A percentile compares a stretch with the other conserved stretches of the same genome.
These are phyloP conservation scores for Drosophila niveifrons DNA, from an alignment of 2,888 invertebrate genomes.

Conservation along the genomic window DNA sequence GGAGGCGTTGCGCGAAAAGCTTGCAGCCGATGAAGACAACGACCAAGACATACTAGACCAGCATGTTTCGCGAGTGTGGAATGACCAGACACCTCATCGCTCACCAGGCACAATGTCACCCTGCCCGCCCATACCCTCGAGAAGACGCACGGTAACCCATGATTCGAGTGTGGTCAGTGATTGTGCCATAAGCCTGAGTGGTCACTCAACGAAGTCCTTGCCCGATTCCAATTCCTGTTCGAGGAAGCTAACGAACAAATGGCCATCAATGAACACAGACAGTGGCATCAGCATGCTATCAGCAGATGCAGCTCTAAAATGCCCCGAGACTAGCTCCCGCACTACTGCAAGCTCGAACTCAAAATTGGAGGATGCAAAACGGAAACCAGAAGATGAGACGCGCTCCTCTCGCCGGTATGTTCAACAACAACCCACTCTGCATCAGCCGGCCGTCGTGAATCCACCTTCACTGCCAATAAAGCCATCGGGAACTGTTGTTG, in stretches of 20 bases:
- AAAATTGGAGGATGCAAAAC: conserved; percentile 91
- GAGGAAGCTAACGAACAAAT: conserved; percentile 85
- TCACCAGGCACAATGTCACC: conserved; percentile 90
- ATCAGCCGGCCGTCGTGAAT: conserved; percentile 58
- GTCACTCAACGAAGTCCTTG: conserved; percentile 85
- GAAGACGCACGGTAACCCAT: conserved; percentile 86
- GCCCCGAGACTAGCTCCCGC: conserved; percentile 85
- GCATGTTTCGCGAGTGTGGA: conserved; percentile 95
- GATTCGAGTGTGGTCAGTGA: conserved; percentile 84
- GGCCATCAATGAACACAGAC: conserved; percentile 86
- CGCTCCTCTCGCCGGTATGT: conserved; percentile 84
- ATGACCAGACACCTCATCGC: conserved; percentile 93
- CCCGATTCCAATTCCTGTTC: conserved; percentile 86
- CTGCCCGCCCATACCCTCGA: conserved; percentile 86
- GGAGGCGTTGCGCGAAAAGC: conserved; percentile 91
- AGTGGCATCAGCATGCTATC: conserved; percentile 86
- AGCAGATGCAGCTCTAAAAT: conserved; percentile 85
- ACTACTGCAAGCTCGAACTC: conserved; percentile 87
- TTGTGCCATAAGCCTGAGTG: conserved; percentile 85
- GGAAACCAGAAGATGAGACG: conserved; percentile 88
- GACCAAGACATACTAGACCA: conserved; percentile 95
- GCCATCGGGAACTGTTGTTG: conserved; percentile 89
- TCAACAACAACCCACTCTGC: conserved; percentile 73
- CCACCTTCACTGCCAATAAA: conserved; percentile 85
- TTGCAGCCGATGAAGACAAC: conserved; percentile 91